These are phyloP conservation scores for Perca schrenkii DNA, from an alignment of 2,113 vertebrate genomes.

Conservation along the genomic window DNA sequence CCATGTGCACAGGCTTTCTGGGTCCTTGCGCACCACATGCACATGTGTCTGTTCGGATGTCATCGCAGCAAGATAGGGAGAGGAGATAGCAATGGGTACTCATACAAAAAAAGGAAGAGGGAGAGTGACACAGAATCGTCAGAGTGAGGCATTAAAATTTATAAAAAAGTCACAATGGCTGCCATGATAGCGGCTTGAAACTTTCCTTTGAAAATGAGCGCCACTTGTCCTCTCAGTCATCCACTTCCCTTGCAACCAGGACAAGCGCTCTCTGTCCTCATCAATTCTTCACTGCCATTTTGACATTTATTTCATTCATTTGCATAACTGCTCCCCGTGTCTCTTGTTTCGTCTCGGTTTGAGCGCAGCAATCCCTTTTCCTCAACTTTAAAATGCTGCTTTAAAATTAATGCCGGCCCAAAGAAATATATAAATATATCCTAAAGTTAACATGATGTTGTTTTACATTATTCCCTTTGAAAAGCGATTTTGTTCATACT, in stretches of 20 bases:
- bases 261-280: constrained; percentile 86
- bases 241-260: constrained; percentile 69
- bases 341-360: constrained; percentile 59
- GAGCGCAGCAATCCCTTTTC: constrained; percentile 69
- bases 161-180: constrained; percentile 90
- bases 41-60: constrained; percentile 92
- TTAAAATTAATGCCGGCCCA: constrained; percentile 80
- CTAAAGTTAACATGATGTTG: constrained; percentile 81
- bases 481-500: constrained; percentile 82
- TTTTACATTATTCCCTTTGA: constrained; percentile 85
- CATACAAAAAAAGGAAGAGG: constrained; percentile 62
- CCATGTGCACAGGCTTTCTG: constrained; percentile 75
- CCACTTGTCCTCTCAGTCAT: constrained; percentile 79
- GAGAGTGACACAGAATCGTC: constrained; percentile 85
- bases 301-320: constrained; percentile 85
- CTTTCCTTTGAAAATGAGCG: constrained; percentile 86
- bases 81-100: constrained; percentile 64
- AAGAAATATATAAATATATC: constrained; percentile 81
- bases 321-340: constrained; percentile 78
- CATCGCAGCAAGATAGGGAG: constrained; percentile 83
- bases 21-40: constrained; percentile 84
- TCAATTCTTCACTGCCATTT: constrained; percentile 86
- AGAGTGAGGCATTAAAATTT: constrained; percentile 96
- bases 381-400: constrained; percentile 76
- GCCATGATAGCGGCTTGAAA: constrained; percentile 88